Conservation (phyloP, 2,888 invertebrate species). For the Drosophila neoperkinsi region DNA sequence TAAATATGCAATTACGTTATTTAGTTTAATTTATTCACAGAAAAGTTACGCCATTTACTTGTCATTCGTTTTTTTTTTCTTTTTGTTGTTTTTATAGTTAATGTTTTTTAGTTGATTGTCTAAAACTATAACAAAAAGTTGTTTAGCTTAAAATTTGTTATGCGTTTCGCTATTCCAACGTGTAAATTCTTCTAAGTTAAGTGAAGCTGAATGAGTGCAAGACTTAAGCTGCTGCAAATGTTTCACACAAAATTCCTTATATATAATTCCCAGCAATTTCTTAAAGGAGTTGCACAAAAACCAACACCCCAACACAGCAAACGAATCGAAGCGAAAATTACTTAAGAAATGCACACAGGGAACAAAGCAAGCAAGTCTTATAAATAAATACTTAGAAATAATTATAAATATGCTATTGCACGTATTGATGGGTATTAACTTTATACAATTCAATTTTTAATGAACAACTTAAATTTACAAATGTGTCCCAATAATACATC, state of each 20-base stretch:
- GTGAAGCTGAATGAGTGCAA: constrained; percentile 23
- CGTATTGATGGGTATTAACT: neutral
- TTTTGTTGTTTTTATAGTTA: constrained; percentile 45
- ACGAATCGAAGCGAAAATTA: constrained; percentile 12
- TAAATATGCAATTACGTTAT: constrained; percentile 54
- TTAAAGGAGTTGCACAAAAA: constrained; percentile 9
- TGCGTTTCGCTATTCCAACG: constrained; percentile 23
- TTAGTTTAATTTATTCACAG: constrained; percentile 77
- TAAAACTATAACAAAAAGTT: constrained; percentile 78
- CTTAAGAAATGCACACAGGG: constrained; percentile 14
- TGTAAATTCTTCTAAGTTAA: constrained; percentile 39
- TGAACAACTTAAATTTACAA: constrained; percentile 13
- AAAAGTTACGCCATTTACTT: constrained; percentile 82
- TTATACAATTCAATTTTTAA: constrained; percentile 20
- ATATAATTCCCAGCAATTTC: constrained; percentile 2
- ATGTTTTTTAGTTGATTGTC: constrained; percentile 72
- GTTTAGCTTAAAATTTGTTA: constrained; percentile 46
- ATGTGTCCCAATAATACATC: neutral
- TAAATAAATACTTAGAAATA: constrained; percentile 13
- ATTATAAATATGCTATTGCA: constrained; percentile 5
- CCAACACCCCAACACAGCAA: constrained; percentile 13
- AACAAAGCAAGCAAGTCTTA: constrained; percentile 37
- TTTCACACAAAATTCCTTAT: neutral
- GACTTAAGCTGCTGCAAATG: constrained; percentile 7
- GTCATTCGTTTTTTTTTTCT: constrained; percentile 63